Conservation (phyloP, 2,888 invertebrate genomes). For the Theretra japonica region DNA sequence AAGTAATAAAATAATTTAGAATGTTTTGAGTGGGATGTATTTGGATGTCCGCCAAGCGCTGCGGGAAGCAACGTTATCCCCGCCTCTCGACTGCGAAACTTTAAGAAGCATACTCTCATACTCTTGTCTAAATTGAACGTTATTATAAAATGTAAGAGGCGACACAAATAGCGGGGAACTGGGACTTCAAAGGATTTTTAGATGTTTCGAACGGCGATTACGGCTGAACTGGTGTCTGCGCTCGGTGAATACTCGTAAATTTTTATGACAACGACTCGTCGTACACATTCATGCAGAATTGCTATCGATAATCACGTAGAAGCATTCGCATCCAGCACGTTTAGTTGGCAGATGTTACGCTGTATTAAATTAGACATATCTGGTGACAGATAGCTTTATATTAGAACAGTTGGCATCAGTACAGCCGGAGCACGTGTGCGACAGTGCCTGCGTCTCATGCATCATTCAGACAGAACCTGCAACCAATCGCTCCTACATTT, state of each 20-base stretch:
- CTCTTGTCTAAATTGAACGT: constrained; percentile 61
- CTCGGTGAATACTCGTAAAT: constrained; percentile 55
- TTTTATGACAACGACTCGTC: constrained; percentile 54
- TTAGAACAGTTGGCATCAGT: constrained; percentile 50
- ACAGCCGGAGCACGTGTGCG: constrained; percentile 45
- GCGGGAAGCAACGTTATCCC: constrained; percentile 61
- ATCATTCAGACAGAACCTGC: constrained; percentile 68
- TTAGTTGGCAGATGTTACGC: constrained; percentile 54
- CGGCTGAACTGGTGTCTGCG: constrained; percentile 45
- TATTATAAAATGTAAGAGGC: constrained; percentile 65
- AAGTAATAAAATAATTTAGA: constrained; percentile 73
- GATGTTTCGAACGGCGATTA: constrained; percentile 60
- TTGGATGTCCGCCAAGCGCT: constrained; percentile 65
- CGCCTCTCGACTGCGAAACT: constrained; percentile 56
- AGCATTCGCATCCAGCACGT: constrained; percentile 40
- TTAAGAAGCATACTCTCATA: constrained; percentile 63
- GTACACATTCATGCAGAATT: constrained; percentile 42
- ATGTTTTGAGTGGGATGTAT: constrained; percentile 55
- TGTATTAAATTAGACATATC: constrained; percentile 60
- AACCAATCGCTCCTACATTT: constrained; percentile 67
- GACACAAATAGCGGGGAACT: constrained; percentile 50
- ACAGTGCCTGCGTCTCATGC: constrained; percentile 53
- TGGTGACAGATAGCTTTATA: constrained; percentile 46
- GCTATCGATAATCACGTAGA: constrained; percentile 44
- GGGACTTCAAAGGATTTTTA: constrained; percentile 56